Percentiles rank a stretch among this genome's conserved stretches.
These are phyloP conservation scores for Pollenia labialis DNA, from an alignment of 2,888 invertebrate genomes.

Conservation along the genomic window DNA sequence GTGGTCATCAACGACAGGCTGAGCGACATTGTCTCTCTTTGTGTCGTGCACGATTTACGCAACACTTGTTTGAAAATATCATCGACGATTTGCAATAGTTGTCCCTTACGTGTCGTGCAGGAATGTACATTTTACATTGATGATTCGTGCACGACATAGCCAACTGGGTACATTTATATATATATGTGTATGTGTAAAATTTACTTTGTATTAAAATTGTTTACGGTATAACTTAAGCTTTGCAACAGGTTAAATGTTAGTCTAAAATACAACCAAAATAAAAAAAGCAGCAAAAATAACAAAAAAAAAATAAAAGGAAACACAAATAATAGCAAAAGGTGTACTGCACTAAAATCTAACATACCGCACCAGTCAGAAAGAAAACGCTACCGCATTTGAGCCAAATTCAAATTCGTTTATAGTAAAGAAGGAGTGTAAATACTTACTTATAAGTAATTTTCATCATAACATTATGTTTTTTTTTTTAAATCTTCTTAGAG, in stretches of 20 bases:
- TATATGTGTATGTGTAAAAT: neutral
- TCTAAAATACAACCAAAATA: conserved; percentile 42
- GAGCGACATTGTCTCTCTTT: too few relatives aligned
- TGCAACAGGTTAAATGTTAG: conserved; percentile 65
- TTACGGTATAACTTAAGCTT: conserved; percentile 46
- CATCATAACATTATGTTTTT: conserved; percentile 40
- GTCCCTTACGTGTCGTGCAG: too few relatives aligned
- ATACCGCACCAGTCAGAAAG: conserved; percentile 17
- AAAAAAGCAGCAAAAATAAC: neutral
- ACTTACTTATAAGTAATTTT: conserved; percentile 18
- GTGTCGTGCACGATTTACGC: too few relatives aligned
- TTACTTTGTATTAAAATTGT: conserved; percentile 4
- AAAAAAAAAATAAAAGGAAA: neutral
- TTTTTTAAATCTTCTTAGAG: neutral
- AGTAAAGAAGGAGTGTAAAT: conserved; percentile 59
- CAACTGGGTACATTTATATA: neutral
- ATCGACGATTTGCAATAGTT: too few relatives aligned
- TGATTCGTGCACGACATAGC: too few relatives aligned
- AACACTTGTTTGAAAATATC: too few relatives aligned
- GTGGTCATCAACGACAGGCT: too few relatives aligned
- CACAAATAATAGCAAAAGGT: conserved; percentile 54
- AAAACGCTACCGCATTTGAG: conserved; percentile 66
- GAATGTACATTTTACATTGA: too few relatives aligned
- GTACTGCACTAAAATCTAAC: conserved; percentile 49
- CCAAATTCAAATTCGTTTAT: conserved; percentile 57